These are phyloP conservation scores for Eretmochelys imbricata DNA, from an alignment of 2,113 vertebrate genomes.

Conservation along the genomic window DNA sequence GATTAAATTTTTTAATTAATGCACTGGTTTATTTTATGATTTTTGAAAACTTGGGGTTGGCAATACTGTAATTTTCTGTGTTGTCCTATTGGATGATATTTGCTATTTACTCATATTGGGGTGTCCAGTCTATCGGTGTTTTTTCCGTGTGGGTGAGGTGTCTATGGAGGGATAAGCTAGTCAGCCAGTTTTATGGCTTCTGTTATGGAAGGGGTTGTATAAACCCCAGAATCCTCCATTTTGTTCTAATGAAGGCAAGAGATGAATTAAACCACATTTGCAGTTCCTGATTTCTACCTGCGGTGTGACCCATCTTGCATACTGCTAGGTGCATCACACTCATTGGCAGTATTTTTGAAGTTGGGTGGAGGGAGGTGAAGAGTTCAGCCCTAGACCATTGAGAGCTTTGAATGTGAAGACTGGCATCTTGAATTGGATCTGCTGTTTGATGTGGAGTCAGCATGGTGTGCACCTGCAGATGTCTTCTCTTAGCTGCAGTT, in stretches of 20 bases:
- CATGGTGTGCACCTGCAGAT: not conserved
- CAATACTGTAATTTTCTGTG: not conserved
- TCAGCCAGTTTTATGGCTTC: not conserved
- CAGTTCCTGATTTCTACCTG: not conserved
- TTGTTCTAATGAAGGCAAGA: not conserved
- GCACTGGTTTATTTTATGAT: not conserved
- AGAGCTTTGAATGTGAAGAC: not conserved
- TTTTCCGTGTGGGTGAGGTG: not conserved
- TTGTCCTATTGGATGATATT: not conserved
- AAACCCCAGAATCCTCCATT: not conserved
- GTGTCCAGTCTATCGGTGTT: not conserved
- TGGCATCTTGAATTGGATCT: not conserved
- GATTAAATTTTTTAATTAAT: too few species aligned
- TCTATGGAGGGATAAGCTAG: not conserved
- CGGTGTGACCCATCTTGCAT: not conserved
- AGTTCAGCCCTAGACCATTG: not conserved
- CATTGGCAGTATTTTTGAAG: not conserved
- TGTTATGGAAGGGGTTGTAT: not conserved
- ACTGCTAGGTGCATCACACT: not conserved
- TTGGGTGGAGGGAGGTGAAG: not conserved
- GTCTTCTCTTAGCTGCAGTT: not conserved
- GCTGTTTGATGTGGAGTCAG: not conserved
- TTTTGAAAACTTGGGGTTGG: not conserved
- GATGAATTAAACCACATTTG: not conserved
- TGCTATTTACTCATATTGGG: not conserved